A percentile compares a stretch with the other conserved stretches of the same genome.
Evolutionary conservation across 2,113 vertebrate species (phyloP).

Genomic region (Salvelinus alpinus): DNA sequence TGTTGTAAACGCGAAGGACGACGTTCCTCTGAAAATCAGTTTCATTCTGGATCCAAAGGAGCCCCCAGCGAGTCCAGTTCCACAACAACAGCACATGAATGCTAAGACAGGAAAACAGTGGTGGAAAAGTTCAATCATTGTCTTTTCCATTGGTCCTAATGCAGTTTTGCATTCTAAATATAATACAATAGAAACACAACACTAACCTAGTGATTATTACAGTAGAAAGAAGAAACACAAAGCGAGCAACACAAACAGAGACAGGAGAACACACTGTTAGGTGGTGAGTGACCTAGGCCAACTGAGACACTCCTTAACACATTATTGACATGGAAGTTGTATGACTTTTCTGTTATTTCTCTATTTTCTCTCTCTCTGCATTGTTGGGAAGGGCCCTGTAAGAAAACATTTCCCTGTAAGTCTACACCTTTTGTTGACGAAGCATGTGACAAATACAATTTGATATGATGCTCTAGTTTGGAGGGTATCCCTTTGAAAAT

Average conservation of each 20-base stretch:
- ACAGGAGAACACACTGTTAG: slow-evolving; percentile 52
- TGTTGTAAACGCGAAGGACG: slow-evolving; percentile 69
- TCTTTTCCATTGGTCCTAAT: slow-evolving; percentile 41
- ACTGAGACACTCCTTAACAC: slow-evolving; percentile 35
- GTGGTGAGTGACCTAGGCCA: slow-evolving; percentile 26
- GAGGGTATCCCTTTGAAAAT: slow-evolving; percentile 65
- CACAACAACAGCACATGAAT: slow-evolving; percentile 41
- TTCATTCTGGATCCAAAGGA: slow-evolving; percentile 22
- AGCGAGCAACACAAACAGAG: slow-evolving; percentile 48
- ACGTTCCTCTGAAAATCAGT: slow-evolving; percentile 50
- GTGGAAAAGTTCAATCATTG: slow-evolving; percentile 9
- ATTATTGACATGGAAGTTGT: slow-evolving; percentile 5
- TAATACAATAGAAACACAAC: slow-evolving; percentile 6
- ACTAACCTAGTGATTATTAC: slow-evolving; percentile 24
- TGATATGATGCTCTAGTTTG: slow-evolving; percentile 27
- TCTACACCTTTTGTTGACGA: no score
- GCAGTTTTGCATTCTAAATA: slow-evolving; percentile 46
- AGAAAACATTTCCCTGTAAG: no score
- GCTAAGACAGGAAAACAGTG: slow-evolving; percentile 41
- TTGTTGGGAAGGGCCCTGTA: no score
- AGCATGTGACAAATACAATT: no score
- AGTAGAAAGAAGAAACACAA: slow-evolving; percentile 39
- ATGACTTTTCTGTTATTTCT: no score
- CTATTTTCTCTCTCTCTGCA: no score
- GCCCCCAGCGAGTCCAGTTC: slow-evolving; percentile 42